Percentiles rank a stretch among this genome's conserved stretches.
Conservation (phyloP, 1,140 invertebrate genomes). For the Dryas iulia region DNA sequence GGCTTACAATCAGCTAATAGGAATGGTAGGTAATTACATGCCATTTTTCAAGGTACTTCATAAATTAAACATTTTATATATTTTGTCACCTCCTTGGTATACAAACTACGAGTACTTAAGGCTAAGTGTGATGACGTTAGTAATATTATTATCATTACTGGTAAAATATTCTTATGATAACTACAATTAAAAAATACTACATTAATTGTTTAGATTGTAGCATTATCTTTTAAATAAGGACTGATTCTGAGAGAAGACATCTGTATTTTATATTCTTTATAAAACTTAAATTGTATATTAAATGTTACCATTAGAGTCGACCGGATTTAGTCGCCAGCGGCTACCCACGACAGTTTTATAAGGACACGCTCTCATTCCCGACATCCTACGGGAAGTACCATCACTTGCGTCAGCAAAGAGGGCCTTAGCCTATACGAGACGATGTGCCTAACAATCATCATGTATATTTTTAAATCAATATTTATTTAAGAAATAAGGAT, state of each 20-base stretch:
- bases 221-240: too few species aligned
- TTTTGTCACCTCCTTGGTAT: neutral
- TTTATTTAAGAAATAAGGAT: neutral
- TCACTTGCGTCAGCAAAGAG: constrained; percentile 67
- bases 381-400: constrained; percentile 74
- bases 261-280: constrained; percentile 12
- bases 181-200: too few species aligned
- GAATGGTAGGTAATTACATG: neutral
- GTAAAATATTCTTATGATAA: neutral
- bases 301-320: constrained; percentile 38
- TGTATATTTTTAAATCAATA: neutral
- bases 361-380: constrained; percentile 77
- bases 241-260: neutral
- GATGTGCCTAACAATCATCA: constrained; percentile 50
- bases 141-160: neutral
- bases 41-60: neutral
- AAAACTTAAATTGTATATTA: constrained; percentile 31
- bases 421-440: constrained; percentile 68
- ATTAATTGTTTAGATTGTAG: neutral
- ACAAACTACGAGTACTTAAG: neutral
- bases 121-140: neutral
- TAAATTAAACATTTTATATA: neutral
- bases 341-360: constrained; percentile 74
- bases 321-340: constrained; percentile 43
- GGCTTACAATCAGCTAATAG: too few species aligned